Evolutionary conservation across 1,140 invertebrate species (phyloP), one percentile per base, ranked within the genome.

Genomic region (Zaprionus kolodkinae): DNA sequence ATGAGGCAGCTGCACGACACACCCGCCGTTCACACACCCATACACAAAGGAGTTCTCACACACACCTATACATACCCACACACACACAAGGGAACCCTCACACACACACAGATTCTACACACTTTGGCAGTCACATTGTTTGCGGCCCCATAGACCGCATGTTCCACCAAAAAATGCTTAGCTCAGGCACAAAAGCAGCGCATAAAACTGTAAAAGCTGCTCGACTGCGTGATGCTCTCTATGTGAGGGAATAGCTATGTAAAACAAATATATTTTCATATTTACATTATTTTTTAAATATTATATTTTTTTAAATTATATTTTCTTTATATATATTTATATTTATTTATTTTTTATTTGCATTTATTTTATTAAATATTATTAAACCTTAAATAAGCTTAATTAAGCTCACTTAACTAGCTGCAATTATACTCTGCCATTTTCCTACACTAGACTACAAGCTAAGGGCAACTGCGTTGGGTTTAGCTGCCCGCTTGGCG

Each of bases 1-100:
- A 82, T 73, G 78, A 77, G 79, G 43, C 52, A 71, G 61, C 54
- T 54, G 38, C 73, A 79, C 77, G 79, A 77, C 68, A 65, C 63
- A 45, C 54, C 15, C 13, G 10, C 40, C 15, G 13, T 67, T 54
- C 57, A 50, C 55, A 33, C 30, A 56, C 27, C 1, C 54, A 56
- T 7, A n/a, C 5, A 35, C 30, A 30, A 30, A 6, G 27, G 27
- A 30, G 27, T 6, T 9, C 13, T 35, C 60, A 63, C 72, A 59
- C 57, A 48, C n/a, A n/a, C n/a, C n/a, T n/a, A n/a, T n/a, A n/a
- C n/a, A n/a, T n/a, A n/a, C n/a, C n/a, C n/a, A n/a, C 50, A 43
- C 48, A 43, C 40, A 38, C 59, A 61, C 30, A 3, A 15, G 38
- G 38, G 38, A 57, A 38, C n/a, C n/a, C n/a, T n/a, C n/a, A n/a